These are phyloP conservation scores for Sebastes elongatus DNA, from an alignment of 2,797 vertebrate species.

Conservation along the genomic window DNA sequence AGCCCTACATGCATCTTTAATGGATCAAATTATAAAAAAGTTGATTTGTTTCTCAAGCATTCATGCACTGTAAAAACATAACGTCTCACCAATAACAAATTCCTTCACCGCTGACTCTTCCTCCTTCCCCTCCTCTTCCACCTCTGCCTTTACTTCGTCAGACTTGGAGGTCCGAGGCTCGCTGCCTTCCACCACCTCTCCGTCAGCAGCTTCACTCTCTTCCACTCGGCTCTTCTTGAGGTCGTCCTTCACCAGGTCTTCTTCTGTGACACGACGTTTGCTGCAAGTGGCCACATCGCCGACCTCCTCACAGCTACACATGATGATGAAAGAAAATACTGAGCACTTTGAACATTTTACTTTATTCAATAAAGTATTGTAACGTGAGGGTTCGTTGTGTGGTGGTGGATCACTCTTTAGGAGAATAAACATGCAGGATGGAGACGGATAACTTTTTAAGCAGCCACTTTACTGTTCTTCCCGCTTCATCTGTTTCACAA, in stretches of 20 bases:
- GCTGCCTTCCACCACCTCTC: constrained; percentile 5
- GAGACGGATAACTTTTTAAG: too few species aligned
- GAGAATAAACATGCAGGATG: too few species aligned
- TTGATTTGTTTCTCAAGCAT: neutral
- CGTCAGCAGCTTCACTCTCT: neutral
- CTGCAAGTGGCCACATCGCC: constrained; percentile 72
- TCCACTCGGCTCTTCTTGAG: constrained; percentile 84
- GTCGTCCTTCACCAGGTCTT: constrained; percentile 77
- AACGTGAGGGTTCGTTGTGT: too few species aligned
- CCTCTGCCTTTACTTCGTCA: constrained; percentile 46
- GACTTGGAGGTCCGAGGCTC: constrained; percentile 31
- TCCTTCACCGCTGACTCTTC: constrained; percentile 23
- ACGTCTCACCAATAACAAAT: constrained; percentile 74
- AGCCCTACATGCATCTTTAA: neutral
- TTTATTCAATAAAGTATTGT: neutral
- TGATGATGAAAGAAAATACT: neutral
- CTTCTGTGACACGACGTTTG: constrained; percentile 74
- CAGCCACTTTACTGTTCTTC: too few species aligned
- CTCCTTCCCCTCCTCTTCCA: constrained; percentile 7
- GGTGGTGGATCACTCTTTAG: too few species aligned
- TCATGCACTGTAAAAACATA: neutral
- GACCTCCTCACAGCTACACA: constrained; percentile 62
- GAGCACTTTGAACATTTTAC: neutral
- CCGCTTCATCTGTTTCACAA: too few species aligned
- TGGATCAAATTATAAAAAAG: neutral